Conservation (phyloP, 2,113 vertebrate species). For the Hirundichthys speculiger region DNA sequence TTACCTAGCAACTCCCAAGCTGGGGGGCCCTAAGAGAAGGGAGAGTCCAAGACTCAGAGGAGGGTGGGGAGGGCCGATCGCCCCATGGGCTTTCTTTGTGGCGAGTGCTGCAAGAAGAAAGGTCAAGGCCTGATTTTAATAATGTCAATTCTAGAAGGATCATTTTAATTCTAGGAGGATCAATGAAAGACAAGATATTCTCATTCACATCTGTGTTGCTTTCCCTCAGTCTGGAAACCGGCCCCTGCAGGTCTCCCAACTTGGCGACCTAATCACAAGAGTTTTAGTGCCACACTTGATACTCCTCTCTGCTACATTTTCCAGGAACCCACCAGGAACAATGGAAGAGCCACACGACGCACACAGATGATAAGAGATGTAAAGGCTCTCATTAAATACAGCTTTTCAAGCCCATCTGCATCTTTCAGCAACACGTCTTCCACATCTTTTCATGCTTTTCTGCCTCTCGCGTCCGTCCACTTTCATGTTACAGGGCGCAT, state of each 20-base stretch:
- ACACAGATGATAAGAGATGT: slow-evolving; percentile 39
- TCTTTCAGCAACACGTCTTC: slow-evolving; percentile 6
- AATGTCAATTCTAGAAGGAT: slow-evolving; percentile 23
- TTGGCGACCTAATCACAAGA: slow-evolving; percentile 35
- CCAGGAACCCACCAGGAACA: slow-evolving; percentile 20
- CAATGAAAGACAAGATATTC: too few relatives aligned
- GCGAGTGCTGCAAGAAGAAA: slow-evolving; percentile 50
- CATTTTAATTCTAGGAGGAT: too few relatives aligned
- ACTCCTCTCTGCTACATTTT: too few relatives aligned
- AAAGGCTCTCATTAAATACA: slow-evolving; percentile 21
- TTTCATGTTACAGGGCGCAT: slow-evolving; percentile 10
- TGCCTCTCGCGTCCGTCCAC: not conserved
- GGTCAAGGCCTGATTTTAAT: slow-evolving; percentile 29
- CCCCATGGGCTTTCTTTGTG: slow-evolving; percentile 46
- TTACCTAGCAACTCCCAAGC: slow-evolving; percentile 81
- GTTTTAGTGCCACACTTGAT: not conserved
- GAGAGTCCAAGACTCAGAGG: slow-evolving; percentile 40
- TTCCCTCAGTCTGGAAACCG: too few relatives aligned
- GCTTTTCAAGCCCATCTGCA: too few relatives aligned
- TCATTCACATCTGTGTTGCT: too few relatives aligned
- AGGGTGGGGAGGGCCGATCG: slow-evolving; percentile 18
- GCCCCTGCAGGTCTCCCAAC: slow-evolving; percentile 23
- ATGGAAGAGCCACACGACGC: too few relatives aligned
- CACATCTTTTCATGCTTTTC: slow-evolving; percentile 3
- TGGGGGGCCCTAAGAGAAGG: slow-evolving; percentile 59